Percentiles rank a stretch among this genome's conserved stretches.
phyloP scores from a whole-genome alignment of 2,888 invertebrate species.

The Leptogaster cylindrica region DNA sequence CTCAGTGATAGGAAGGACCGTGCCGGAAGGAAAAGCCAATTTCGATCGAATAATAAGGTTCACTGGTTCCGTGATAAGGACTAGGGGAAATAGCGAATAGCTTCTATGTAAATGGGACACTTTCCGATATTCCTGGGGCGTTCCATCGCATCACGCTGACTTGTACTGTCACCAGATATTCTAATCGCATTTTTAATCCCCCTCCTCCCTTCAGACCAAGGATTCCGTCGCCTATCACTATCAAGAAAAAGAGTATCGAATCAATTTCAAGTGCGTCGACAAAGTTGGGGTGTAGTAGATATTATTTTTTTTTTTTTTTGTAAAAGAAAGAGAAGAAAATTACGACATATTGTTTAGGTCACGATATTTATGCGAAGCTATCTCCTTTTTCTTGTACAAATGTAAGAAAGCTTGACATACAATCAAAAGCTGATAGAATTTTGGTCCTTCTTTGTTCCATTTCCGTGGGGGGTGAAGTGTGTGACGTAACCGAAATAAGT shows the following conservation, averaged over 20 bases:
- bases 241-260: background rate
- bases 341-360: conserved; percentile 10
- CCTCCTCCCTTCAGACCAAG: background rate
- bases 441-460: too few relatives aligned
- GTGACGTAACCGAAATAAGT: too few relatives aligned
- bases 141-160: conserved; percentile 11
- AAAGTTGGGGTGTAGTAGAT: too few relatives aligned
- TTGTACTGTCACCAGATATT: conserved; percentile 26
- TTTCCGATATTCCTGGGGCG: conserved; percentile 6
- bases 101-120: conserved; percentile 23
- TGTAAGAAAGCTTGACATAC: too few relatives aligned
- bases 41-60: conserved; percentile 21
- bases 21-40: conserved; percentile 33
- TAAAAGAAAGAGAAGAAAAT: background rate
- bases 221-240: background rate
- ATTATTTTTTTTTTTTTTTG: too few relatives aligned
- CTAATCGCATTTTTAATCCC: conserved; percentile 26
- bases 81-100: background rate
- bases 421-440: too few relatives aligned
- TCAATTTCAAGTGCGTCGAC: background rate
- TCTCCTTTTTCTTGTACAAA: too few relatives aligned
- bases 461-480: too few relatives aligned
- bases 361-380: background rate
- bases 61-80: conserved; percentile 12
- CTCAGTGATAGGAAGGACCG: conserved; percentile 6